Evolutionary conservation across 2,113 vertebrate species (phyloP), one percentile per base, ranked within the genome.

Genomic region (Chloropsis cyanopogon): DNA sequence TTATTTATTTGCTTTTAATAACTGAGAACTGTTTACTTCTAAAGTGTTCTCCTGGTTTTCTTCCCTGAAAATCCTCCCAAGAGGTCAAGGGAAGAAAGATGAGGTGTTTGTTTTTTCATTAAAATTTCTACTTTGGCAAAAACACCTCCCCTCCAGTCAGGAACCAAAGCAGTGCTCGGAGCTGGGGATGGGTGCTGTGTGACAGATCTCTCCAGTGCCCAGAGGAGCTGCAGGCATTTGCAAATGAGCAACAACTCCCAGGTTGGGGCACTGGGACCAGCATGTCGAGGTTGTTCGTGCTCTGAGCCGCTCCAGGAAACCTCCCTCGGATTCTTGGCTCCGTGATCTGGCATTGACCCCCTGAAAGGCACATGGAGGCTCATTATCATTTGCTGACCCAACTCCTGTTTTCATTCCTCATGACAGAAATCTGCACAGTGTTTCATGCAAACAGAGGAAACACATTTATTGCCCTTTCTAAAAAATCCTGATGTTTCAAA

Each of bases 321-420:
- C 95, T 96, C 95, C 90, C 92, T 92, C 29, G 0, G 91, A 96
- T 97, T 96, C 96, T 89, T 97, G 96, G 68, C 94, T 95, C 91
- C 82, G 87, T 94, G 95, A 96, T 96, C 95, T 96, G 96, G 96
- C 96, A 97, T 66, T 97, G 95, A 97, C 96, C 95, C 79, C 69
- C 83, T 7, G 14, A 95, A 86, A 95, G 84, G 86, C 92, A 90
- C 86, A 93, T 28, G 75, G 77, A 94, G 95, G 41, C 88, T 93
- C 95, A 92, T 93, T 96, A 97, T 93, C 95, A 91, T 92, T 72
- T 95, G 84, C 91, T 95, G 94, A 96, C 95, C 97, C 92, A 95
- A 97, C 96, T 96, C 83, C 96, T 97, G 95, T 97, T 97, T 95
- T 96, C 97, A 96, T 97, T 97, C 92, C 83, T 92, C 61, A 0